phyloP scores from a whole-genome alignment of 2,888 invertebrate species.

The Ctenicera cuprea region DNA sequence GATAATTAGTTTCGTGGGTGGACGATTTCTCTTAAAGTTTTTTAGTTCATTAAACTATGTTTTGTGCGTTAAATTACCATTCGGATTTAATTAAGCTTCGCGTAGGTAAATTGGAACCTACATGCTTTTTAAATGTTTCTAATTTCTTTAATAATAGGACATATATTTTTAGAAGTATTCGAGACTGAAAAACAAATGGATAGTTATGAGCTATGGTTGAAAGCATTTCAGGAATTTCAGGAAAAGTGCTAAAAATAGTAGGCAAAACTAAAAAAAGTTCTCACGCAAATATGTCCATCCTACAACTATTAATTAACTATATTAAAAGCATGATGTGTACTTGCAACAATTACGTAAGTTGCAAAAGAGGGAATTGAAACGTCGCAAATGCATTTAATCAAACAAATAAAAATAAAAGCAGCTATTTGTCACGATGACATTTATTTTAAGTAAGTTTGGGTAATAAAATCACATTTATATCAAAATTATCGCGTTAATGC shows the following conservation, averaged over 20 bases:
- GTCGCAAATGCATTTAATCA: no score
- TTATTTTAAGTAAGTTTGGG: slow-evolving; percentile 7
- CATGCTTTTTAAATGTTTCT: neutral
- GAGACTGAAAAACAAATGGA: no score
- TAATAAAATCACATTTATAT: slow-evolving; percentile 13
- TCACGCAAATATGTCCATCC: neutral
- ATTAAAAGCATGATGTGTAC: no score
- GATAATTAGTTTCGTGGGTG: slow-evolving; percentile 49
- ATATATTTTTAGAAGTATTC: no score
- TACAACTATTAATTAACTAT: no score
- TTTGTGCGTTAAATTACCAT: slow-evolving; percentile 20
- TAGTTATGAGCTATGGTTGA: no score
- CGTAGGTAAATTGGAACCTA: neutral
- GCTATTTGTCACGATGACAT: no score
- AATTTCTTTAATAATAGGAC: neutral
- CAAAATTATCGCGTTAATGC: slow-evolving; percentile 14
- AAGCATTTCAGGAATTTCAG: no score
- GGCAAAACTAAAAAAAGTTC: neutral
- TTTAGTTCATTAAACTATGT: slow-evolving; percentile 16
- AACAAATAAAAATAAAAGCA: no score
- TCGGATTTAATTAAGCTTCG: neutral
- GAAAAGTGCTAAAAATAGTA: no score
- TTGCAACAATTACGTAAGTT: no score
- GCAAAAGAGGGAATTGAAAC: no score
- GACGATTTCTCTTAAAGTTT: slow-evolving; percentile 40